A percentile compares a stretch with the other conserved stretches of the same genome.
Evolutionary conservation across 2,888 invertebrate species (phyloP).

Genomic region (Erpobdella octoculata): DNA sequence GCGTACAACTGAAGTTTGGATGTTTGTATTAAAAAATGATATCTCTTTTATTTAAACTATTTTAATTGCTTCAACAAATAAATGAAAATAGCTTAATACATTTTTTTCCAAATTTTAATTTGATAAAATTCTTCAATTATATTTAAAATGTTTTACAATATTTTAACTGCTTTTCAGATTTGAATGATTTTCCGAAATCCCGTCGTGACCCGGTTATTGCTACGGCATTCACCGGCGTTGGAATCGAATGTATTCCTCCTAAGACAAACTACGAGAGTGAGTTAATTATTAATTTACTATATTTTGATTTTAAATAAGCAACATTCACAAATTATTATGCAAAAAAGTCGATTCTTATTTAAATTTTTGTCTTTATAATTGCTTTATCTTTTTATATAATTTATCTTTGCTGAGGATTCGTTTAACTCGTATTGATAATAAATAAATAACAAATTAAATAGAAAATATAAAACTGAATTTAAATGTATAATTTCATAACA

Average conservation of each 20-base stretch:
- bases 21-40: slow-evolving; percentile 41
- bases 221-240: slow-evolving; percentile 39
- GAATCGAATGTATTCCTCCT: slow-evolving; percentile 60
- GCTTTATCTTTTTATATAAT: neutral
- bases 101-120: too few species aligned
- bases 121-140: too few species aligned
- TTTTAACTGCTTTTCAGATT: slow-evolving; percentile 37
- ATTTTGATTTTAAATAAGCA: neutral
- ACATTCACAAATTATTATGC: neutral
- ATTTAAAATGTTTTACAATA: too few species aligned
- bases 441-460: too few species aligned
- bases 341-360: neutral
- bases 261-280: slow-evolving; percentile 70
- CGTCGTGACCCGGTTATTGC: slow-evolving; percentile 42
- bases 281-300: too few species aligned
- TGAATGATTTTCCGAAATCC: slow-evolving; percentile 48
- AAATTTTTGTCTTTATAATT: neutral
- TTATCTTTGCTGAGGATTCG: too few species aligned
- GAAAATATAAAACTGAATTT: too few species aligned
- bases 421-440: too few species aligned
- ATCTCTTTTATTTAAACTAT: too few species aligned
- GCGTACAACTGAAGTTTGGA: slow-evolving; percentile 44
- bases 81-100: too few species aligned
- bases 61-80: too few species aligned
- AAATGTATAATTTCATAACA: too few species aligned